Evolutionary conservation across 2,113 vertebrate genomes (phyloP).

Genomic region (Cottus gobio): DNA sequence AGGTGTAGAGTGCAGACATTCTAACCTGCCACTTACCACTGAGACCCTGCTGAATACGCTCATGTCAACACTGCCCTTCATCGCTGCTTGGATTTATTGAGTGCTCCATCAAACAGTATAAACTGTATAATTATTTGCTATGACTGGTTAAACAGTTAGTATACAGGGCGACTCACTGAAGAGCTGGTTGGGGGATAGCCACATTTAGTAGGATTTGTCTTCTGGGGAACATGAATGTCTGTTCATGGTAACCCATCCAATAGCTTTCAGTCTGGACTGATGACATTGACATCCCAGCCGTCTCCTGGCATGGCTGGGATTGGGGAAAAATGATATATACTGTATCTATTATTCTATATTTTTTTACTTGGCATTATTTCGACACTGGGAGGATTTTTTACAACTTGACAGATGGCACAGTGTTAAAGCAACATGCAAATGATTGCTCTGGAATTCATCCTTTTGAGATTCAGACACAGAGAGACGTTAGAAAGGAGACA

Average conservation of each 20-base stretch:
- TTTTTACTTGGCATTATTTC: conserved; percentile 9
- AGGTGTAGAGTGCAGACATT: neutral
- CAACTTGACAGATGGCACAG: conserved; percentile 58
- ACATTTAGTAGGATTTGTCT: neutral
- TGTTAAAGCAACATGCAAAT: conserved; percentile 35
- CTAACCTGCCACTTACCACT: neutral
- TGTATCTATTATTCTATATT: no score
- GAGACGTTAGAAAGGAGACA: conserved; percentile 33
- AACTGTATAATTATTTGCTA: neutral
- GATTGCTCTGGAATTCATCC: conserved; percentile 41
- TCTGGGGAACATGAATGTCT: neutral
- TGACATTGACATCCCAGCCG: neutral
- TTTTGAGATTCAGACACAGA: conserved; percentile 35
- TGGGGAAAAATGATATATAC: no score
- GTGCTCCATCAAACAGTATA: neutral
- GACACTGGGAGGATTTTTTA: conserved; percentile 10
- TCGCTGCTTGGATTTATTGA: neutral
- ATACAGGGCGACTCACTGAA: neutral
- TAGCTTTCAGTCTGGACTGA: neutral
- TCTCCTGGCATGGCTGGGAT: no score
- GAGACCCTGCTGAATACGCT: neutral
- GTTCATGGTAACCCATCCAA: neutral
- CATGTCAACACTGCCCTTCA: neutral
- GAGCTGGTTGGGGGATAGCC: neutral
- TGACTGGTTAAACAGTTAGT: neutral